Conservation (phyloP, 2,797 vertebrate species). For the Centroberyx gerrardi region DNA sequence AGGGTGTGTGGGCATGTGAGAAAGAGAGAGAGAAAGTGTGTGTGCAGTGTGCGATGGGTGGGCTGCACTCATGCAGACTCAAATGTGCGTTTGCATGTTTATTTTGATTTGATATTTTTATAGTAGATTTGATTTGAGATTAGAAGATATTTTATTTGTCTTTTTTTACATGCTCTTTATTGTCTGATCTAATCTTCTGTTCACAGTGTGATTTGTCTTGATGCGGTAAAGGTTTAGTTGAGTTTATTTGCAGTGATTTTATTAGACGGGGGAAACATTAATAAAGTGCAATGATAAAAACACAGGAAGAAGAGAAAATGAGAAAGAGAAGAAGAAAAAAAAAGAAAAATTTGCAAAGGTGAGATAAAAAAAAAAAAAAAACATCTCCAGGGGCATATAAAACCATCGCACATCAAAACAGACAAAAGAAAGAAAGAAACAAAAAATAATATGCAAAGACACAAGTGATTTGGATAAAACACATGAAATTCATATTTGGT, state of each 20-base stretch:
- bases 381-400: too few species aligned
- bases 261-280: background rate
- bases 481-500: too few species aligned
- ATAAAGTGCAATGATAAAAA: background rate
- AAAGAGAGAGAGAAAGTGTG: background rate
- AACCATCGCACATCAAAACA: too few species aligned
- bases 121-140: background rate
- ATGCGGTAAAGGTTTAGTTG: slow-evolving; percentile 3
- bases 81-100: background rate
- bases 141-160: slow-evolving; percentile 7
- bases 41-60: background rate
- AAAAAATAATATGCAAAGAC: too few species aligned
- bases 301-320: background rate
- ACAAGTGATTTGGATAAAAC: too few species aligned
- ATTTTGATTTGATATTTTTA: background rate
- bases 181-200: background rate
- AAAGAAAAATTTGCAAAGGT: background rate
- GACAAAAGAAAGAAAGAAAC: too few species aligned
- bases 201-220: slow-evolving; percentile 16
- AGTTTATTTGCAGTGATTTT: slow-evolving; percentile 4
- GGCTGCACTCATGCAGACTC: background rate
- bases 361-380: too few species aligned
- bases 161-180: background rate
- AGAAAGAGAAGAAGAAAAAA: too few species aligned
- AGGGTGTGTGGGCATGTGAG: background rate